Base-by-base conservation (phyloP, 2,113 vertebrate genomes). In the Parotia lawesii region DNA sequence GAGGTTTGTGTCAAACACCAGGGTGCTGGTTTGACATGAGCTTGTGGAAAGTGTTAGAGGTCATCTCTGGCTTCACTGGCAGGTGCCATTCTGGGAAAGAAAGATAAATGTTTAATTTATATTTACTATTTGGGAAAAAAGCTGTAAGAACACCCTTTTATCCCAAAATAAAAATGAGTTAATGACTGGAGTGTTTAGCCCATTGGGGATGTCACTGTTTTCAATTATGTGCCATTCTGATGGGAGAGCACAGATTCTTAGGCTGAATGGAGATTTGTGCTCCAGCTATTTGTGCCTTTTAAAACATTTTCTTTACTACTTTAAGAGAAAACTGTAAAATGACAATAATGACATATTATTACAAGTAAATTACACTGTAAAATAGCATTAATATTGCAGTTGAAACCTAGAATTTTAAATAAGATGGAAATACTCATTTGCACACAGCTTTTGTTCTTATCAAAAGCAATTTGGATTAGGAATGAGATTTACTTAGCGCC, bases 301-400 rank as follows among this genome's bases (percentile, higher is more conserved):
- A 96, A 98, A 97, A 97, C 96, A 97, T 97, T 98, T 97, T 97
- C 97, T 97, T 97, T 97, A 97, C 96, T 97, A 97, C 97, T 97
- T 98, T 98, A 98, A 97, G 97, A 97, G 96, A 98, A 97, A 97
- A 97, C 97, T 97, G 94, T 97, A 98, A 98, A 98, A 98, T 96
- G 96, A 97, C 97, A 98, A 98, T 98, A 98, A 98, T 98, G 97
- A 98, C 97, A 98, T 97, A 98, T 97, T 98, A 98, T 97, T 98
- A 97, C 97, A 98, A 97, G 97, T 96, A 98, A 98, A 98, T 98
- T 98, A 97, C 97, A 97, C 97, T 97, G 96, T 96, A 96, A 97
- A 98, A 97, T 96, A 97, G 96, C 97, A 95, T 98, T 98, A 98
- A 98, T 98, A 97, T 96, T 97, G 97, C 96, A 89, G 96, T 95